Evolutionary conservation across 2,888 invertebrate species (phyloP).

Genomic region (Erpobdella octoculata): DNA sequence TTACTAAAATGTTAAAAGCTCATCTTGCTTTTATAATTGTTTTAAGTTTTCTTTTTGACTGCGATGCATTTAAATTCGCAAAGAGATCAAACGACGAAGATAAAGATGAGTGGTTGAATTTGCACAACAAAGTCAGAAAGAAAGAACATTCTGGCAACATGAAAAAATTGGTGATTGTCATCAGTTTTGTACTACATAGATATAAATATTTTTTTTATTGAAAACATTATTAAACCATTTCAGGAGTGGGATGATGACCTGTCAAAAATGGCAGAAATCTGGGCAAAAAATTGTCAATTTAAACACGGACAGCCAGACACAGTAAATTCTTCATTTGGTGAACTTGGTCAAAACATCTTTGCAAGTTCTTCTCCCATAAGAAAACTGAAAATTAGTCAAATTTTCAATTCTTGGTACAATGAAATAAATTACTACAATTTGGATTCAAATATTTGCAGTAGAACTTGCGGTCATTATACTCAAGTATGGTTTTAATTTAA

Average conservation of each 20-base stretch:
- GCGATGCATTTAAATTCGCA: too few relatives aligned
- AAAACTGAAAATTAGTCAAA: neutral
- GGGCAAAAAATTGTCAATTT: neutral
- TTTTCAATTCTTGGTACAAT: neutral
- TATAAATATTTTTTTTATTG: neutral
- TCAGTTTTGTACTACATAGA: neutral
- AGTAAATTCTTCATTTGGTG: neutral
- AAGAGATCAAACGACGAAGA: too few relatives aligned
- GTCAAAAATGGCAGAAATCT: neutral
- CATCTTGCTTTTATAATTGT: too few relatives aligned
- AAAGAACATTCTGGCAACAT: neutral
- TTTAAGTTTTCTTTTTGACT: too few relatives aligned
- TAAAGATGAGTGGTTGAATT: too few relatives aligned
- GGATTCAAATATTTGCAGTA: neutral
- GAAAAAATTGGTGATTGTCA: neutral
- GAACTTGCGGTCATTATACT: neutral
- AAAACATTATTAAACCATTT: neutral
- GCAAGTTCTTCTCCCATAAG: neutral
- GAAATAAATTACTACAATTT: neutral
- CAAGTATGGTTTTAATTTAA: neutral
- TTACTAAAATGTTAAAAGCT: too few relatives aligned
- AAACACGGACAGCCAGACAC: neutral
- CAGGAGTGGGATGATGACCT: neutral
- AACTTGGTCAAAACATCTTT: neutral
- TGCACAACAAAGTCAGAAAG: neutral